Evolutionary conservation across 1,140 invertebrate genomes (phyloP).

Genomic region (Papilio polytes): DNA sequence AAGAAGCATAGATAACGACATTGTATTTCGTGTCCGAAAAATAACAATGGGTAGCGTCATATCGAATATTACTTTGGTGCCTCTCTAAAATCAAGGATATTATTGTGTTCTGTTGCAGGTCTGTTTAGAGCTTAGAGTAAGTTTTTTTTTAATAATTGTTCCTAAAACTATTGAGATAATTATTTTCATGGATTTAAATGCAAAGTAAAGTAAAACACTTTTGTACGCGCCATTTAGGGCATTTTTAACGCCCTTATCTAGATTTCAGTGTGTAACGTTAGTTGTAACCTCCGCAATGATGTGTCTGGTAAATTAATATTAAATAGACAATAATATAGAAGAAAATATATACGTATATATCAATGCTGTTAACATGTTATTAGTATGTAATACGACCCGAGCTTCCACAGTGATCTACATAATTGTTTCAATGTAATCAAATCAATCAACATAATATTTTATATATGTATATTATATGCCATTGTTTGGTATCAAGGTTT

Average conservation of each 20-base stretch:
- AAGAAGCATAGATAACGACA: conserved; percentile 10
- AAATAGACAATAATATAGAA: no score
- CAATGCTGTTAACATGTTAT: neutral
- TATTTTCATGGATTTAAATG: no score
- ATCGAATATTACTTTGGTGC: conserved; percentile 12
- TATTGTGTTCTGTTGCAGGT: neutral
- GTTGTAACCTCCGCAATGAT: no score
- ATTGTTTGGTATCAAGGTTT: neutral
- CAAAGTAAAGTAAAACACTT: no score
- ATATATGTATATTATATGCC: neutral
- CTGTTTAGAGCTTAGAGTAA: neutral
- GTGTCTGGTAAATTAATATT: no score
- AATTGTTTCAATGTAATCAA: neutral
- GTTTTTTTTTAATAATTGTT: neutral
- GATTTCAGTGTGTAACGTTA: no score
- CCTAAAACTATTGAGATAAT: neutral
- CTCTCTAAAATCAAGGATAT: conserved; percentile 34
- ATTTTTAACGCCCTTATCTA: no score
- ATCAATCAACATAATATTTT: neutral
- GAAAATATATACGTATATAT: no score
- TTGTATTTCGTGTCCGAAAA: neutral
- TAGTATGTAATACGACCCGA: neutral
- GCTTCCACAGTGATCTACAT: neutral
- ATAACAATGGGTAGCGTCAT: neutral
- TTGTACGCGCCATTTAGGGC: no score